Conservation (phyloP, 2,113 vertebrate genomes). For the Pseudorectes ferrugineus region DNA sequence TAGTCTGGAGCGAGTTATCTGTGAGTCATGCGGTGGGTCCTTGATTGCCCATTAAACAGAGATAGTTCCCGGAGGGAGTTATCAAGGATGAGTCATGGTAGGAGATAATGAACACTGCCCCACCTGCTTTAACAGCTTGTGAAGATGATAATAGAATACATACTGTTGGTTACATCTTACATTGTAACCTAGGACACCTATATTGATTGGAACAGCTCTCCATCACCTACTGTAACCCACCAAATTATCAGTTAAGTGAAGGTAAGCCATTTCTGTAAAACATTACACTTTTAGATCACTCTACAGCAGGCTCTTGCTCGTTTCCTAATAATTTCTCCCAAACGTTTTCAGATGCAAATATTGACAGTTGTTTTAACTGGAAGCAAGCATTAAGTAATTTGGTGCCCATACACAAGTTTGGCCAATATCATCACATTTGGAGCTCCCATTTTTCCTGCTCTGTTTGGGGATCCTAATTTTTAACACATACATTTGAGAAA, state of each 20-base stretch:
- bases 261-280: background rate
- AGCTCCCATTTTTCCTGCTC: background rate
- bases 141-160: too few species aligned
- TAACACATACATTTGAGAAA: background rate
- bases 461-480: background rate
- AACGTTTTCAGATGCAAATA: background rate
- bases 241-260: background rate
- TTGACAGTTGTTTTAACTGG: background rate
- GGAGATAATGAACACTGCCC: too few species aligned
- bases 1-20: too few species aligned
- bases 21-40: too few species aligned
- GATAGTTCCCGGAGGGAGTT: too few species aligned
- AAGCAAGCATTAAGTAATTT: background rate
- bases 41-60: too few species aligned
- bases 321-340: background rate
- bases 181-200: too few species aligned
- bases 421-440: background rate
- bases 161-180: too few species aligned
- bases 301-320: background rate
- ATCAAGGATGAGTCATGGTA: too few species aligned
- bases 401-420: background rate
- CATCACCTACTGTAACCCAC: fast-evolving
- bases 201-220: background rate
- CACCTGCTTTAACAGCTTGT: too few species aligned
- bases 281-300: background rate